Base-by-base conservation (phyloP, 2,797 vertebrate genomes). In the Coregonus suidteri region DNA sequence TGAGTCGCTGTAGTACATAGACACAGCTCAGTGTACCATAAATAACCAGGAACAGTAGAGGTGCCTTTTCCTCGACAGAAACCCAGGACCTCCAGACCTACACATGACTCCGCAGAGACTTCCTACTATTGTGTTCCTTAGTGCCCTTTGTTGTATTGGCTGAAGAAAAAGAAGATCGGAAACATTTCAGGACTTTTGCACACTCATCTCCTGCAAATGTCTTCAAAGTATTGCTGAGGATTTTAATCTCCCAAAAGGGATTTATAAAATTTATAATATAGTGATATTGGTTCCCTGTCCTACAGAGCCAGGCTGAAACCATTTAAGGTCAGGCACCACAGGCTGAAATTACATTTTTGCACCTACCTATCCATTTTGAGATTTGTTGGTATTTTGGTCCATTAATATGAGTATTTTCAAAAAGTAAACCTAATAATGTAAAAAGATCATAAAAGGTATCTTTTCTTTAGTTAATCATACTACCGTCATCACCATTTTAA, bases 81-180 rank as follows among this genome's bases (percentile, higher is more conserved):
- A 67, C 53, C 37, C 9, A 30, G 1, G 16, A 66, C 73, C 66
- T 69, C 75, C 47, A 14, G 76, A 9, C 59, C 31, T 0, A 35
- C 31, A 35, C 56, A 52, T 65, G 62, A 82, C 77, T 73, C 31
- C 25, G 41, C 71, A 67, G 64, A 75, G 16, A 73, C 56, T 90
- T 93, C 91, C 92, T 89, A 74, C 76, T 25, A 91, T 92, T 93
- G 90, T 93, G 80, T 73, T 35, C 72, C 66, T 72, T 77, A 71
- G 56, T 65, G 77, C 20, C 30, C 75, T 74, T 71, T 72, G 35
- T 20, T 69, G n/a, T 37, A 47, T 73, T 68, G 59, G 77, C 71
- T 34, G 31, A 82, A 51, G 47, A 81, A 72, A 75, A 81, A 77
- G 52, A 2, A 75, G 30, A 81, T 81, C 11, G 59, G 71, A 66